phyloP scores from a whole-genome alignment of 2,113 vertebrate genomes.

The Odontophorus gujanensis region DNA sequence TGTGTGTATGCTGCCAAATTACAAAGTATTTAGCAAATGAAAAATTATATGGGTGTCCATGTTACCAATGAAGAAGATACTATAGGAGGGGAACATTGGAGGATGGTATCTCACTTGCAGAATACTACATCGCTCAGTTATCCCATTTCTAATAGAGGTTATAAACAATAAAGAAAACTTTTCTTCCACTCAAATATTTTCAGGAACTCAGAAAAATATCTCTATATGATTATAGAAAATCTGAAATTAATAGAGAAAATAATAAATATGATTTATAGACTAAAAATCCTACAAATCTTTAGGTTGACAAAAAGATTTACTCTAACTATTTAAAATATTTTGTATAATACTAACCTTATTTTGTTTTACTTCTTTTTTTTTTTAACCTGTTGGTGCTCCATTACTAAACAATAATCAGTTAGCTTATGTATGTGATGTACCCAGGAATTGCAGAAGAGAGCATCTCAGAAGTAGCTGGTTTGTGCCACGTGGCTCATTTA shows the following conservation, averaged over 20 bases:
- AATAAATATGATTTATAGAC: background rate
- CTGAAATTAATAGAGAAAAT: background rate
- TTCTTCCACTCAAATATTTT: background rate
- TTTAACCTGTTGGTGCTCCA: background rate
- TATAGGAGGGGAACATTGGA: background rate
- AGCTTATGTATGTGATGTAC: background rate
- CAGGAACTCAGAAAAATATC: background rate
- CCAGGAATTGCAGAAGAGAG: background rate
- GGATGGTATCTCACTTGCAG: background rate
- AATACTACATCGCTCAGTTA: background rate
- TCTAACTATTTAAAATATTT: background rate
- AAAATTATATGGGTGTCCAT: background rate
- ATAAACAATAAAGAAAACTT: background rate
- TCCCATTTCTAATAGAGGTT: background rate
- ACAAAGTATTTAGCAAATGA: background rate
- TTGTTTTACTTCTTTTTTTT: background rate
- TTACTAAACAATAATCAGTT: background rate
- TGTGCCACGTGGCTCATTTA: background rate
- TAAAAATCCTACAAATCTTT: background rate
- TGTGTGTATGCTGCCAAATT: background rate
- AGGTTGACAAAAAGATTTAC: background rate
- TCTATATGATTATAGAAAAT: background rate
- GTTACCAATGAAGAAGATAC: background rate
- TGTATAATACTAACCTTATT: background rate
- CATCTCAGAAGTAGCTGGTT: background rate